phyloP scores from a whole-genome alignment of 2,888 invertebrate species.

The Lymantria monacha region DNA sequence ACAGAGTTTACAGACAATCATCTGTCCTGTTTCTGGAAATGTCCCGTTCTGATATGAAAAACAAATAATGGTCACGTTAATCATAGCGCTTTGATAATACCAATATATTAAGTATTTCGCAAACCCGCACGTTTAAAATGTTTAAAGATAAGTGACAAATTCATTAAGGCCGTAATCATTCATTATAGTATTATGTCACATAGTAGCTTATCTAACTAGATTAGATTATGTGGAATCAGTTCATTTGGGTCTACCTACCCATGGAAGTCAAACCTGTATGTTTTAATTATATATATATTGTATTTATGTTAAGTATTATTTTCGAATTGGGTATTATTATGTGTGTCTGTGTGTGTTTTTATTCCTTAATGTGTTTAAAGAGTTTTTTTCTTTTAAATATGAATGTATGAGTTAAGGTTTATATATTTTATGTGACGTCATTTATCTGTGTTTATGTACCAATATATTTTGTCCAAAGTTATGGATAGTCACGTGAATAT shows the following conservation, averaged over 20 bases:
- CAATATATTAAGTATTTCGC: too few relatives aligned
- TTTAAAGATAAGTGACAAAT: not conserved
- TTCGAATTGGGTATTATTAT: not conserved
- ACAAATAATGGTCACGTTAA: too few relatives aligned
- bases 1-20: too few relatives aligned
- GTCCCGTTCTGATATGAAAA: too few relatives aligned
- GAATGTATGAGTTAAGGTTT: not conserved
- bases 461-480: not conserved
- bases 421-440: not conserved
- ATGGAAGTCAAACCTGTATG: constrained; percentile 41
- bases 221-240: constrained; percentile 26
- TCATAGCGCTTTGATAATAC: too few relatives aligned
- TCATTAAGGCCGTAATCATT: not conserved
- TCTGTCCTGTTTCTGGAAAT: too few relatives aligned
- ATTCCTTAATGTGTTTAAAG: not conserved
- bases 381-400: not conserved
- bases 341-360: not conserved
- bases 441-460: not conserved
- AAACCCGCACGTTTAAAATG: too few relatives aligned
- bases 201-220: constrained; percentile 26
- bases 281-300: constrained; percentile 7
- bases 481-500: not conserved
- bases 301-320: not conserved
- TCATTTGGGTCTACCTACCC: constrained; percentile 14
- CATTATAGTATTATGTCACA: constrained; percentile 10